Percentiles rank a stretch among this genome's conserved stretches.
These are phyloP conservation scores for Drosophila dunni DNA, from an alignment of 1,140 invertebrate species.

Conservation along the genomic window DNA sequence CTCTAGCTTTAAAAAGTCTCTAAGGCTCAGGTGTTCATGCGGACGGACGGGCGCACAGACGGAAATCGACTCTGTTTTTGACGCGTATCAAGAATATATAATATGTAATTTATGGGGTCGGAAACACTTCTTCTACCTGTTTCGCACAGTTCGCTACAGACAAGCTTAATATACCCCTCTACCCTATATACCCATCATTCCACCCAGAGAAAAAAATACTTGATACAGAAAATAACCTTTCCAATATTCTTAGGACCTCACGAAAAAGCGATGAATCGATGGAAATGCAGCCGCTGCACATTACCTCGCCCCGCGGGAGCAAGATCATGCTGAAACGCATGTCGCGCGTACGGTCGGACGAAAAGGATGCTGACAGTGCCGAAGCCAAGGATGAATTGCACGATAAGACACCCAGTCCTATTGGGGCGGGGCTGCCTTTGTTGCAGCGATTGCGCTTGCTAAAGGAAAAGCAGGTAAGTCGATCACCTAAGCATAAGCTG, in stretches of 20 bases:
- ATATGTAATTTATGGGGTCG: no score
- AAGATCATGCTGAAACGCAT: constrained; percentile 88
- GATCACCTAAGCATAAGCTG: constrained; percentile 59
- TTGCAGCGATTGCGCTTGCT: constrained; percentile 91
- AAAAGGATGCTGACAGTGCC: constrained; percentile 86
- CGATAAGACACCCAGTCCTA: constrained; percentile 88
- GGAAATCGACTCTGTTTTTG: no score
- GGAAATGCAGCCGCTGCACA: constrained; percentile 88
- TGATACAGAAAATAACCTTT: not conserved
- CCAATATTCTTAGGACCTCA: constrained; percentile 67
- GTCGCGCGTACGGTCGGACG: constrained; percentile 89
- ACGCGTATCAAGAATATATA: no score
- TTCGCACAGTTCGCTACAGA: no score
- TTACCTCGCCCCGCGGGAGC: constrained; percentile 75
- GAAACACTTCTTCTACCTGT: no score
- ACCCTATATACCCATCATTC: no score
- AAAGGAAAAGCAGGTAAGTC: constrained; percentile 92
- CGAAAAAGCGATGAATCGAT: constrained; percentile 87
- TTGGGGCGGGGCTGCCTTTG: constrained; percentile 92
- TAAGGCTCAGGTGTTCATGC: no score
- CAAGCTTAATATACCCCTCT: no score
- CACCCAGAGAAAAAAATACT: no score
- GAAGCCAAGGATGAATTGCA: constrained; percentile 86
- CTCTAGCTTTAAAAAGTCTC: no score
- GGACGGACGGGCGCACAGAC: no score